Base-by-base conservation (phyloP, 1,140 invertebrate species). In the Penaeus indicus region DNA sequence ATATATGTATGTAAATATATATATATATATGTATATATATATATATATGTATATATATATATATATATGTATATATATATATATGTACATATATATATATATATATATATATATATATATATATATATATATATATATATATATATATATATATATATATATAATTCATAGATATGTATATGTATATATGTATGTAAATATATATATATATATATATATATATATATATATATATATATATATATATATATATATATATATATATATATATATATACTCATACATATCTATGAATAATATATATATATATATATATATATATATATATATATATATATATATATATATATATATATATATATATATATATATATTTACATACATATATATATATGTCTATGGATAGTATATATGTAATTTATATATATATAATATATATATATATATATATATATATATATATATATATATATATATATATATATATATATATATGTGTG, bases 311-410 rank as follows among this genome's bases (percentile, higher is more conserved):
- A n/a, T 47, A 61, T 22, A n/a, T 64, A 80, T 38, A 4, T 27
- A 60, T 69, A 22, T 1, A 32, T 22, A n/a, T 63, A 63, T 89
- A 32, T 78, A 5, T 69, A 22, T 75, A 38, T 90, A 63, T 85
- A 2, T 27, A 32, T 47, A 79, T 79, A 11, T 32, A 78, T 67
- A 67, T 2, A 67, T 7, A 7, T 67, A 67, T 67, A 67, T 67
- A 67, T 67, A 67, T 67, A 67, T 67, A 67, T 67, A 38, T 67
- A 67, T 67, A 67, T 67, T 3, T 67, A 67, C 7, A 25, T 67
- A 67, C 7, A 67, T 67, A 38, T 67, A 67, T 67, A 67, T 67
- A 67, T 67, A 67, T 67, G 7, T 67, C 2, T 67, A 67, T 67
- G 7, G 2, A 67, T 67, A 67, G 5, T 38, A 38, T 38, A 38